Base-by-base conservation (phyloP, 1,140 invertebrate genomes). In the Yoshiicerus persimilis region DNA sequence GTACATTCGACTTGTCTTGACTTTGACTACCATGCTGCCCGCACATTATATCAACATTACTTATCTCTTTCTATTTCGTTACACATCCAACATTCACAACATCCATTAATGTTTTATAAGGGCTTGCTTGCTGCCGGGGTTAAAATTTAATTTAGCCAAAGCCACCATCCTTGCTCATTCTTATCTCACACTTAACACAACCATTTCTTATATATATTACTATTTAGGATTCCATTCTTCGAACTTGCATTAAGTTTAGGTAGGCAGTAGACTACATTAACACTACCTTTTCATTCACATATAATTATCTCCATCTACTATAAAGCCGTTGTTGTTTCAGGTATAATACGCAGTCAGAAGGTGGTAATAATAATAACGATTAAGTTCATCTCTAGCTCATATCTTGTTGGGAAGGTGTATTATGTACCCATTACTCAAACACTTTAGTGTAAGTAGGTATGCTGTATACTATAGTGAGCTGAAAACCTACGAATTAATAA, bases 71-170 rank as follows among this genome's bases (percentile, higher is more conserved):
- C 56, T 30, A 62, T 30, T 64, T 6, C 20, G 39, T 41, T 86
- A 20, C 41, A 38, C 20, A 11, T 64, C 84, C n/a, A 86, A 47
- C 25, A 47, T 34, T 30, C 25, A 4, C 62, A 34, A 34, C 32
- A 34, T 20, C 6, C 3, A n/a, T 8, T 23, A 3, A 23, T n/a
- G 25, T 38, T 80, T 38, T 77, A 77, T 80, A 80, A 34, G 75
- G 75, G 3, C 62, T 88, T 84, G 27, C 84, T 88, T 70, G 87
- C 87, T 88, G 80, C 87, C 87, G 87, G 87, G 87, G 41, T 88
- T 88, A 85, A 88, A 88, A 88, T 85, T 88, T 88, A 88, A 88
- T 88, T 88, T 88, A 84, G 34, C 38, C 87, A 84, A 62, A 41
- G 32, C 47, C 83, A 41, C 41, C 80, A 47, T 47, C 41, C 27